A percentile compares a stretch with the other conserved stretches of the same genome.
Evolutionary conservation across 2,797 vertebrate genomes (phyloP).

Genomic region (Mergus octosetaceus): DNA sequence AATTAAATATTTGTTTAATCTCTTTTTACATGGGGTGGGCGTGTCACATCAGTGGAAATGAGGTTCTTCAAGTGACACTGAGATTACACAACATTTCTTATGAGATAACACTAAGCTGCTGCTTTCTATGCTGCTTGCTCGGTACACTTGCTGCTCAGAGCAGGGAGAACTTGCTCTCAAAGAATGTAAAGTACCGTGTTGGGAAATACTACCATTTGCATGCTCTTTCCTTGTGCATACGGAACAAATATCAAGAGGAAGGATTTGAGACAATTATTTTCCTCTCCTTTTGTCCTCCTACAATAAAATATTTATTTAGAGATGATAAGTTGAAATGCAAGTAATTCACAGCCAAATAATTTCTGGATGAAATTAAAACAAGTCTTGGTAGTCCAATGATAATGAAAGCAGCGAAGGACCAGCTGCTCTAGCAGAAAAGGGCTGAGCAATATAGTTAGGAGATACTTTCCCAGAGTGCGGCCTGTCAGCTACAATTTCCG

Average conservation of each 20-base stretch:
- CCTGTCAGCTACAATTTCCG: not conserved
- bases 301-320: slow-evolving; percentile 16
- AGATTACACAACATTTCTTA: not conserved
- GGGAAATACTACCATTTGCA: not conserved
- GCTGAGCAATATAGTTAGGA: not conserved
- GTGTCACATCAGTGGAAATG: not conserved
- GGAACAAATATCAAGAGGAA: not conserved
- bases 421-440: not conserved
- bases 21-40: slow-evolving; percentile 10
- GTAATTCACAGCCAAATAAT: not conserved
- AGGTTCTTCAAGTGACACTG: slow-evolving; percentile 14
- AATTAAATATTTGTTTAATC: slow-evolving; percentile 53
- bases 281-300: not conserved
- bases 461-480: not conserved
- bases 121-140: not conserved
- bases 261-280: not conserved
- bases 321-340: not conserved
- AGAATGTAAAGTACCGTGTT: not conserved
- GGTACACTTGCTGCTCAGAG: not conserved
- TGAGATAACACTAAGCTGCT: not conserved
- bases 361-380: not conserved
- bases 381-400: not conserved
- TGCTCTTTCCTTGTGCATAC: not conserved
- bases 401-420: not conserved
- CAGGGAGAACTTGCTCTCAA: not conserved